Base-by-base conservation (phyloP, 1,140 invertebrate genomes). In the Leptestheria dahalacensis region DNA sequence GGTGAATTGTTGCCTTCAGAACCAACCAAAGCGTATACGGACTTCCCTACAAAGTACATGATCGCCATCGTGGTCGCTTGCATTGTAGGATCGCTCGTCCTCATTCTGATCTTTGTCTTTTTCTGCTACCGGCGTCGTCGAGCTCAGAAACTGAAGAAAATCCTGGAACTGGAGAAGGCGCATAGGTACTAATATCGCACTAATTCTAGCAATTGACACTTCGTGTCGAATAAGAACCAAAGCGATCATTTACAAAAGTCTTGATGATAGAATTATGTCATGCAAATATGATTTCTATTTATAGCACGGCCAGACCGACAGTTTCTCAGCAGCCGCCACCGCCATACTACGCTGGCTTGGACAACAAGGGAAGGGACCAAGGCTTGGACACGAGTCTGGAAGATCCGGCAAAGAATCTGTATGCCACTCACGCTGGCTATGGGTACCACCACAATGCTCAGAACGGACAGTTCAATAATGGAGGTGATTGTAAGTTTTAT, bases 91-190 rank as follows among this genome's bases (percentile, higher is more conserved):
- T 72, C 89, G 1, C 73, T 91, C 0, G 85, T 89, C 68, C 76
- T 85, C 33, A 82, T 80, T 15, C 72, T 93, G 6, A 69, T 89
- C 23, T 75, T 89, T 57, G 78, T 91, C 63, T 92, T 89, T 76
- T 92, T 88, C 67, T 85, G 86, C 57, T 91, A 88, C 71, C 85
- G 86, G 65, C 60, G 64, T 18, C 79, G 82, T 61, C 84, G 83
- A 18, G 84, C 87, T 69, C 83, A 81, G 51, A 88, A 89, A 69
- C 63, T 69, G n/a, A 82, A 85, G 62, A 93, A 91, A 72, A 86
- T 91, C 69, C 89, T 89, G 70, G 88, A 91, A 74, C 87, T 88
- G 84, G 86, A 90, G 68, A 83, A 86, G 1, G 75, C 78, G 26
- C 61, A 61, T 49, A 18, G 33, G 65, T 46, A 60, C 41, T 55